phyloP scores from a whole-genome alignment of 2,113 vertebrate genomes.

The Agapornis roseicollis region DNA sequence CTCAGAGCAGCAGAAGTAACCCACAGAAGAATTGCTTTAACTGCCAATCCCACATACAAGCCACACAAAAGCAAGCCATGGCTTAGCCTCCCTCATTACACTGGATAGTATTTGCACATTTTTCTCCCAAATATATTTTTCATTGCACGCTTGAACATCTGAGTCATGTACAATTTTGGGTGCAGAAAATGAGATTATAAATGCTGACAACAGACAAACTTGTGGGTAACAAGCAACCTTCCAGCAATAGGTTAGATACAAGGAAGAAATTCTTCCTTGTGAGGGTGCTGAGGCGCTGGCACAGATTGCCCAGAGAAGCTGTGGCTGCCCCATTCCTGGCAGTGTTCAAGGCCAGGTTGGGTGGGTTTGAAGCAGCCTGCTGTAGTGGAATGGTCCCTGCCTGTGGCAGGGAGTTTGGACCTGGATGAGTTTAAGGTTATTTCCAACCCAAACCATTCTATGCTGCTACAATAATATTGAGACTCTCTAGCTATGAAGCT shows the following conservation, averaged over 20 bases:
- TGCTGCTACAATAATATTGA: background rate
- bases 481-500: background rate
- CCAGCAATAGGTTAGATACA: background rate
- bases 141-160: background rate
- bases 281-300: background rate
- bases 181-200: background rate
- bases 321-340: background rate
- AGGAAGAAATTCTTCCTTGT: background rate
- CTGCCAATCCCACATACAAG: background rate
- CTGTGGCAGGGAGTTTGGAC: background rate
- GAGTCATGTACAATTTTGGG: background rate
- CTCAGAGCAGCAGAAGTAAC: background rate
- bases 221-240: background rate
- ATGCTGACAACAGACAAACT: background rate
- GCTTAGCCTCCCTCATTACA: background rate
- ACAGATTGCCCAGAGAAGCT: background rate
- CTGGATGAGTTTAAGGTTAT: background rate
- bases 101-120: background rate
- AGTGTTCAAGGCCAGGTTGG: background rate
- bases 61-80: background rate
- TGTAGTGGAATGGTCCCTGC: background rate
- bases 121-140: background rate
- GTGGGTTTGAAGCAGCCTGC: background rate
- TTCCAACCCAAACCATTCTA: background rate
- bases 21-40: background rate